Base-by-base conservation (phyloP, 2,113 vertebrate species). In the Megalops atlanticus region DNA sequence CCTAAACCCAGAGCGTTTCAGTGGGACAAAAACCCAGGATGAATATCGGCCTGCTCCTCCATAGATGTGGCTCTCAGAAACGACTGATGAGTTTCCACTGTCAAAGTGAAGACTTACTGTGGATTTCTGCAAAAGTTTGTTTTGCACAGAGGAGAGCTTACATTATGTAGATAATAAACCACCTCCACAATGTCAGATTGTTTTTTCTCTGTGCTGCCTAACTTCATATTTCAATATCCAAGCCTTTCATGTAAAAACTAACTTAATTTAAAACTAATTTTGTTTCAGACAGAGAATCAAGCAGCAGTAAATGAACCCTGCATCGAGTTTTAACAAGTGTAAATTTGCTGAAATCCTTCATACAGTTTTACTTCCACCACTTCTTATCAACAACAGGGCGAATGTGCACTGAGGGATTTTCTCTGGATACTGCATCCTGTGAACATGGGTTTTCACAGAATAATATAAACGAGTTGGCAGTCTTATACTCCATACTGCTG, bases 221-320 rank as follows among this genome's bases (percentile, higher is more conserved):
- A 47, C 21, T 49, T 47, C 36, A 68, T 43, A 14, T 72, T 71
- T 43, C 41, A 27, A 7, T 49, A 31, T 27, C 39, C 36, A 10
- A 71, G 64, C 27, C 12, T 45, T 3, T 14, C 4, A 24, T 35
- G 1, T 27, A 74, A 24, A 80, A 83, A 68, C 16, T n/a, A 52
- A 80, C 16, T 54, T 18, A 24, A 64, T 21, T 33, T 15, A 71
- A 47, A 79, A 40, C 3, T 24, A 71, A 64, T n/a, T 39, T 24
- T 11, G 15, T 64, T 39, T 18, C 68, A 74, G 14, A 43, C n/a
- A 24, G 35, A 10, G 18, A 47, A 38, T 21, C 24, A 18, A 18
- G 24, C 52, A 74, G 7, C 47, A 35, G 41, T 69, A 76, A 77
- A 76, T 82, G 86, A 89, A 86, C 84, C 86, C 83, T 87, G 88